Percentiles rank a stretch among this genome's conserved stretches.
Conservation (phyloP, 2,113 vertebrate genomes). For the Rhea americana region DNA sequence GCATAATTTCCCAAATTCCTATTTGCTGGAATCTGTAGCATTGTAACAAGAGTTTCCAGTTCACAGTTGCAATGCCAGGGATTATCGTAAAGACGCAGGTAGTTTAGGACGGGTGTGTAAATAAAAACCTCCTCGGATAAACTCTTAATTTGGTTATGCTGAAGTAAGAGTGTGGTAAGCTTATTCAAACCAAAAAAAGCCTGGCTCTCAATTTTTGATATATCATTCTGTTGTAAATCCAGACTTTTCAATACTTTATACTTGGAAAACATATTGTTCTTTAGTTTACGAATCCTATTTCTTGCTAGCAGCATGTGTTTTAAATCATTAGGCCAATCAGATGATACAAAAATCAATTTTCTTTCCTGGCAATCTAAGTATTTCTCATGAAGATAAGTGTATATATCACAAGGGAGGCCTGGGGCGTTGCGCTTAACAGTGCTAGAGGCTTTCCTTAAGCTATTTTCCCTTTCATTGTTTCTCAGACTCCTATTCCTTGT, state of each 20-base stretch:
- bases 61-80: conserved; percentile 91
- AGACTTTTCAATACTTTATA: conserved; percentile 87
- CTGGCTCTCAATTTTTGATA: conserved; percentile 85
- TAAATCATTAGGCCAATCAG: conserved; percentile 88
- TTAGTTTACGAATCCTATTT: conserved; percentile 88
- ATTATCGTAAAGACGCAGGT: conserved; percentile 94
- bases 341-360: conserved; percentile 82
- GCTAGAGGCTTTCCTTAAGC: conserved; percentile 63
- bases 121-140: conserved; percentile 89
- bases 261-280: conserved; percentile 88
- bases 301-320: conserved; percentile 91
- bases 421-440: conserved; percentile 81
- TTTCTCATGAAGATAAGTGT: conserved; percentile 87
- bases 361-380: conserved; percentile 93
- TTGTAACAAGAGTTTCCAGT: conserved; percentile 88
- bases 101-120: conserved; percentile 83
- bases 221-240: conserved; percentile 94
- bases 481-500: conserved; percentile 66
- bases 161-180: conserved; percentile 91
- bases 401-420: conserved; percentile 83
- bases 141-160: conserved; percentile 88
- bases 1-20: conserved; percentile 92
- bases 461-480: conserved; percentile 66
- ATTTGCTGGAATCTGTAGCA: conserved; percentile 90
- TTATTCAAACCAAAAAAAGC: conserved; percentile 89